Evolutionary conservation across 2,113 vertebrate genomes (phyloP), one percentile per base, ranked within the genome.

Genomic region (Paraplagusia blochii): DNA sequence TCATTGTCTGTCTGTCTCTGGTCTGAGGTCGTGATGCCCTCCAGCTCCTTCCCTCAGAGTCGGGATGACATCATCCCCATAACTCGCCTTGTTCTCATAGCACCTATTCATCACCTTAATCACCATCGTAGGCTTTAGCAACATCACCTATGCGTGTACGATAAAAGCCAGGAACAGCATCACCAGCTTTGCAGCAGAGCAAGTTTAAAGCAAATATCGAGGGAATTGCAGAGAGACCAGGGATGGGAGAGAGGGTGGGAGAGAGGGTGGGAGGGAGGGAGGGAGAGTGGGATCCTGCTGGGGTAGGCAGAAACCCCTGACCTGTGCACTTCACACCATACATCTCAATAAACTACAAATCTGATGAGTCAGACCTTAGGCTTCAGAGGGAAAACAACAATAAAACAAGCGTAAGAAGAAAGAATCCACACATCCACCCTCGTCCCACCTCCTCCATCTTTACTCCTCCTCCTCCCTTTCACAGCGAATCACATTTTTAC

Each of bases 261-360:
- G 36, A 13, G 48, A 57, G 40, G 7, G 40, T 13, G 12, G n/a
- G 40, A 38, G 47, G n/a, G 43, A 33, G 50, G 43, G 58, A 34
- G 61, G 50, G 22, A 40, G 50, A 40, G 49, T 47, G 49, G 4
- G 14, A 76, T 84, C 58, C 70, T 82, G 87, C 87, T 82, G 72
- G 72, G 50, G 72, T 80, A 77, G 74, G 80, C 83, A 88, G 65
- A 86, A 86, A 79, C 62, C 77, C 67, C 80, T 83, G 85, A 87
- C 83, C 85, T 86, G 58, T 80, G 73, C 77, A 71, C 85, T 76
- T 75, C 66, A 67, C 79, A 84, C 83, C 82, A 80, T 85, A 82
- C 63, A 72, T 87, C 82, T 87, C 77, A 83, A 88, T 87, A 84
- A 87, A 85, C 63, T 68, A 67, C 64, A 77, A 80, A 81, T 79